Base-by-base conservation (phyloP, 2,797 vertebrate genomes). In the Notamacropus eugenii region DNA sequence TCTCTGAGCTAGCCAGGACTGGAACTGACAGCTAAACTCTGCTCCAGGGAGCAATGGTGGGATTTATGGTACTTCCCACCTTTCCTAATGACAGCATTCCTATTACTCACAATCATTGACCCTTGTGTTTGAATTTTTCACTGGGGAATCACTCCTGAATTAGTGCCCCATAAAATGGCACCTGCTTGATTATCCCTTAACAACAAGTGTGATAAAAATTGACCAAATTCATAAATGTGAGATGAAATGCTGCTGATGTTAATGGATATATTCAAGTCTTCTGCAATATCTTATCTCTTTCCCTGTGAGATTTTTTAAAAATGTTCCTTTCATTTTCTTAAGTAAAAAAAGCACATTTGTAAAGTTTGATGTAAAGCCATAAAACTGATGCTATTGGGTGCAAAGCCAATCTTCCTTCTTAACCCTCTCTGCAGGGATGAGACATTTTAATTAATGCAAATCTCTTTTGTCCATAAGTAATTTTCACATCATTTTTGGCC, bases 1-100 rank as follows among this genome's bases (percentile, higher is more conserved):
- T 97, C 98, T 98, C 94, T 54, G 93, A 97, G 93, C 56, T 97
- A 95, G 93, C 96, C 92, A 96, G 97, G 91, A 97, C 95, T 97
- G 91, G 93, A 97, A 95, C 27, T 98, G 96, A 98, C 93, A 96
- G 94, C 82, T 98, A 96, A 98, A 96, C 92, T 97, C 96, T 97
- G 95, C 95, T 90, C 9, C 90, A 96, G 94, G n/a, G 98, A 98
- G 55, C 95, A 98, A 97, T 97, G 95, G 52, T 94, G 95, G 98
- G 96, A 98, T 98, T 96, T 97, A 98, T 97, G 96, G 55, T 40
- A 95, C 96, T 98, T 98, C 97, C 97, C 87, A 97, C 97, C 97
- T 40, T 5, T 92, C 91, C 94, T 93, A 97, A 91, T 96, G 94
- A 96, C 62, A 95, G 92, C 82, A 93, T 96, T 98, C 97, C 95